Evolutionary conservation across 2,797 vertebrate genomes (phyloP).

Genomic region (Rhodeus uyekii): DNA sequence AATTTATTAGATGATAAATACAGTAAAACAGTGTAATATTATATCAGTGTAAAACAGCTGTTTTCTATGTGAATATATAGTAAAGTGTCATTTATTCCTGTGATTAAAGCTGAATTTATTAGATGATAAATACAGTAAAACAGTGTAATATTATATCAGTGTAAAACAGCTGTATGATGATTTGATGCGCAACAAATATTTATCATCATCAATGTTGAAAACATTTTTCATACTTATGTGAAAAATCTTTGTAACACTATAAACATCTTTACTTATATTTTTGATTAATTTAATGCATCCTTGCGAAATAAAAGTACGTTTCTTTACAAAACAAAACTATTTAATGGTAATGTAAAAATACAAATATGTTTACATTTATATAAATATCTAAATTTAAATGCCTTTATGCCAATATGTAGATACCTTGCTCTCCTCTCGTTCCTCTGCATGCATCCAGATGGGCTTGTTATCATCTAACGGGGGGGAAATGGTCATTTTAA

Average conservation of each 20-base stretch:
- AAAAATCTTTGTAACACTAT: background rate
- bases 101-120: no score
- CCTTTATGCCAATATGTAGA: background rate
- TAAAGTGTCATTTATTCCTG: no score
- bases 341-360: background rate
- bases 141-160: no score
- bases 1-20: no score
- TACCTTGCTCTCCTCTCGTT: constrained; percentile 90
- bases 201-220: background rate
- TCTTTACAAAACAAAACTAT: background rate
- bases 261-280: background rate
- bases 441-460: constrained; percentile 94
- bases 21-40: no score
- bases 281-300: background rate
- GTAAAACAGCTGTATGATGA: no score
- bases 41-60: no score
- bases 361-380: no score
- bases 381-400: background rate
- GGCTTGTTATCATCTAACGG: constrained; percentile 91
- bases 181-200: background rate
- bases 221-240: background rate
- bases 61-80: no score
- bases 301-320: background rate
- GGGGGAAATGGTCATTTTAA: background rate
- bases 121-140: no score